Conservation (phyloP, 2,888 invertebrate genomes). For the Diaprepes abbreviatus region DNA sequence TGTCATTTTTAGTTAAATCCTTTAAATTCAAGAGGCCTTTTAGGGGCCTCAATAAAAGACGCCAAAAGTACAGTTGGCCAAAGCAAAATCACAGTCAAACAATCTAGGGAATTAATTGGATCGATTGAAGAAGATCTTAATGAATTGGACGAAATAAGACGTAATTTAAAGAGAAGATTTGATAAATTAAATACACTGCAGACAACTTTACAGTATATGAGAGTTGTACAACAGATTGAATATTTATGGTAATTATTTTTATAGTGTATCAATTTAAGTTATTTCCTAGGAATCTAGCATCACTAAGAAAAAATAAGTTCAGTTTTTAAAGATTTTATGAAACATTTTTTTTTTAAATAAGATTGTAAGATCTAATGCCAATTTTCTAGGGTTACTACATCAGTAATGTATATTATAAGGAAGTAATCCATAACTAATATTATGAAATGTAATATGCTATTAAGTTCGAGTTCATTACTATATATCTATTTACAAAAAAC, state of each 20-base stretch:
- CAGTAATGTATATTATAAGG: too few species aligned
- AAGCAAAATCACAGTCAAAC: conserved; percentile 67
- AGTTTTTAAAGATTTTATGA: too few species aligned
- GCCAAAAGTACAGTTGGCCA: conserved; percentile 69
- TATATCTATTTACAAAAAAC: too few species aligned
- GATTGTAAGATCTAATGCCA: too few species aligned
- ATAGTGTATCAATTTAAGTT: too few species aligned
- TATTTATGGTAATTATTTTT: conserved; percentile 73
- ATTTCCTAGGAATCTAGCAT: too few species aligned
- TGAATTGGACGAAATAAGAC: conserved; percentile 67
- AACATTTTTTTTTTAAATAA: too few species aligned
- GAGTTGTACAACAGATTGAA: conserved; percentile 79
- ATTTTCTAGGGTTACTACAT: too few species aligned
- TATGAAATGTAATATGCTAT: too few species aligned
- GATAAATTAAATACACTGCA: conserved; percentile 72
- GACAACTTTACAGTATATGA: conserved; percentile 75
- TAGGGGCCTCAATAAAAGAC: conserved; percentile 71
- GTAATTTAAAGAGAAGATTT: conserved; percentile 73
- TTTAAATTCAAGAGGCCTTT: conserved; percentile 73
- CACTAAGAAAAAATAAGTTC: too few species aligned
- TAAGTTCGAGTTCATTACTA: too few species aligned
- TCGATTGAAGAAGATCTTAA: conserved; percentile 69
- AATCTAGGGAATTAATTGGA: conserved; percentile 67
- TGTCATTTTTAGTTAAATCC: conserved; percentile 70
- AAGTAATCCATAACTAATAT: too few species aligned